These are phyloP conservation scores for Lysandra coridon DNA, from an alignment of 2,888 invertebrate genomes.

Conservation along the genomic window DNA sequence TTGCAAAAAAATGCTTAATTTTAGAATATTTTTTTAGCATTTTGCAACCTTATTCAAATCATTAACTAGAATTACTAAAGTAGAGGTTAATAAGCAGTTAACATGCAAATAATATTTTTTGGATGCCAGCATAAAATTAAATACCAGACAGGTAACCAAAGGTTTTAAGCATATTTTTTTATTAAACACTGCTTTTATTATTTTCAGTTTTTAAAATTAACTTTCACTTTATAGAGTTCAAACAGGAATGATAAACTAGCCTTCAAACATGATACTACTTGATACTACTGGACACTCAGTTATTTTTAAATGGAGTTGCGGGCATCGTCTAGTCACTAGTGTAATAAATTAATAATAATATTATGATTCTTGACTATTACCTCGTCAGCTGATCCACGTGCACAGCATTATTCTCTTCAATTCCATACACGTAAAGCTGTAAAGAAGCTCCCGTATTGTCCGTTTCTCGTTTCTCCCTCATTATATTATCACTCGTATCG, in stretches of 20 bases:
- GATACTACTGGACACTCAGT: too few relatives aligned
- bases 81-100: background rate
- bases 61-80: background rate
- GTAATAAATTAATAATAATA: too few relatives aligned
- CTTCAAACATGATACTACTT: too few relatives aligned
- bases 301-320: too few relatives aligned
- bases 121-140: background rate
- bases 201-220: background rate
- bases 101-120: constrained; percentile 10
- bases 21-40: background rate
- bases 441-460: constrained; percentile 51
- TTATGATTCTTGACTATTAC: constrained; percentile 48
- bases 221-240: background rate
- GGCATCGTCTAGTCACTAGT: too few relatives aligned
- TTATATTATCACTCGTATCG: constrained; percentile 42
- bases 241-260: too few relatives aligned
- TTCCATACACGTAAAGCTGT: constrained; percentile 65
- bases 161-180: background rate
- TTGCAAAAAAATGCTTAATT: too few relatives aligned
- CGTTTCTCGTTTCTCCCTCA: constrained; percentile 45
- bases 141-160: background rate
- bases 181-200: background rate
- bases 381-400: constrained; percentile 52
- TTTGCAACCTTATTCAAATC: background rate
- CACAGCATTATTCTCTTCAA: constrained; percentile 59